Base-by-base conservation (phyloP, 2,797 vertebrate genomes). In the Ctenopoma multispine region DNA sequence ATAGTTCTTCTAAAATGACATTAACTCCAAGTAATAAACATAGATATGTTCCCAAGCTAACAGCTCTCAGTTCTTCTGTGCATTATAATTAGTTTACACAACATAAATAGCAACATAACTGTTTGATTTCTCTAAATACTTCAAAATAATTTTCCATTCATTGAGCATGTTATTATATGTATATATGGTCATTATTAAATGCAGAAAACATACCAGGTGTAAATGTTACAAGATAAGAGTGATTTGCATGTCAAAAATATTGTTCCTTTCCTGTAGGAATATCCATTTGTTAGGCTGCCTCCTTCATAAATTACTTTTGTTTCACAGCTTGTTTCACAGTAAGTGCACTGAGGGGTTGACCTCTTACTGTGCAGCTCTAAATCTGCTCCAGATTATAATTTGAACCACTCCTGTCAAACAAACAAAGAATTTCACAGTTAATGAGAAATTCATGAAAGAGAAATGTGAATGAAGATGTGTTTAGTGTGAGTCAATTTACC, bases 301-400 rank as follows among this genome's bases (percentile, higher is more conserved):
- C 54, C 50, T 77, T 79, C 57, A 67, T 75, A 46, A 58, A 63
- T 79, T 6, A 47, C 4, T 66, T 62, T 54, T 46, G 41, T 63
- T 51, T 79, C 50, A 72, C 51, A 66, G 55, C 49, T 71, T 36
- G 56, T 68, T 27, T 48, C 72, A 51, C 74, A 72, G 63, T 71
- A 13, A 66, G 34, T 20, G 7, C 56, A 20, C 17, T 40, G 27
- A 47, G 27, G 7, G 14, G 36, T 15, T 7, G 23, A 17, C 40
- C 3, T 46, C 36, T 17, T n/a, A 7, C 21, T 53, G 31, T 7
- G 43, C 12, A 3, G 36, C 40, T 80, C 55, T 92, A 94, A 70
- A 70, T 88, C 57, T 94, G 91, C 40, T 94, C 92, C 80, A 92
- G 75, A 15, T 88, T 88, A 69, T 94, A 94, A 84, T 90, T 92